These are phyloP conservation scores for Akabosia matsudoensis DNA, from an alignment of 1,140 invertebrate species.

Conservation along the genomic window DNA sequence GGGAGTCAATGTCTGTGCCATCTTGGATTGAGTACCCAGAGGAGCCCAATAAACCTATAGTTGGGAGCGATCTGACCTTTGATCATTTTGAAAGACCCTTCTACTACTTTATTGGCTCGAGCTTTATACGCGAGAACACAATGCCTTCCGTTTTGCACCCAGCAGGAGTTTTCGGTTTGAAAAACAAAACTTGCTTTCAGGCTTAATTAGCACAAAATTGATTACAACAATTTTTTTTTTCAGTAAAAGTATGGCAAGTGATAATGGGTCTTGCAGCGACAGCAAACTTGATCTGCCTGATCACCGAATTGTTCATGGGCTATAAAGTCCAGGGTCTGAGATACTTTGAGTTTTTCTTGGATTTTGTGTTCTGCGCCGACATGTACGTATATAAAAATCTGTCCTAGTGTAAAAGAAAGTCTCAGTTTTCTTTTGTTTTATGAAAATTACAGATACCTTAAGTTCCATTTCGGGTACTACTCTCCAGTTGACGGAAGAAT, in stretches of 20 bases:
- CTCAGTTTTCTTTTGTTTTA: neutral
- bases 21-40: neutral
- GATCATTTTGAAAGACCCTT: constrained; percentile 21
- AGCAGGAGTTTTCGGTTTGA: constrained; percentile 33
- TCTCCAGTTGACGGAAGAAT: neutral
- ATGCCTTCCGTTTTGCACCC: constrained; percentile 33
- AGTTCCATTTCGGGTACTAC: neutral
- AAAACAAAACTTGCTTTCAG: too few species aligned
- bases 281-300: constrained; percentile 9
- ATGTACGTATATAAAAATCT: constrained; percentile 17
- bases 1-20: too few species aligned
- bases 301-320: neutral
- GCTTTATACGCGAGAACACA: neutral
- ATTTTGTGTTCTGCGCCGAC: constrained; percentile 1
- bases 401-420: neutral
- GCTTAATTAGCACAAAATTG: too few species aligned
- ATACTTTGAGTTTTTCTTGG: constrained; percentile 4
- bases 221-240: too few species aligned
- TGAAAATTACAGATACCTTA: constrained; percentile 6
- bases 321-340: neutral
- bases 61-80: neutral
- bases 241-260: too few species aligned
- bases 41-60: neutral
- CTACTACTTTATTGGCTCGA: neutral
- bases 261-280: constrained; percentile 22